A percentile compares a stretch with the other conserved stretches of the same genome.
Evolutionary conservation across 1,140 invertebrate species (phyloP).

Genomic region (Zaprionus ghesquierei): DNA sequence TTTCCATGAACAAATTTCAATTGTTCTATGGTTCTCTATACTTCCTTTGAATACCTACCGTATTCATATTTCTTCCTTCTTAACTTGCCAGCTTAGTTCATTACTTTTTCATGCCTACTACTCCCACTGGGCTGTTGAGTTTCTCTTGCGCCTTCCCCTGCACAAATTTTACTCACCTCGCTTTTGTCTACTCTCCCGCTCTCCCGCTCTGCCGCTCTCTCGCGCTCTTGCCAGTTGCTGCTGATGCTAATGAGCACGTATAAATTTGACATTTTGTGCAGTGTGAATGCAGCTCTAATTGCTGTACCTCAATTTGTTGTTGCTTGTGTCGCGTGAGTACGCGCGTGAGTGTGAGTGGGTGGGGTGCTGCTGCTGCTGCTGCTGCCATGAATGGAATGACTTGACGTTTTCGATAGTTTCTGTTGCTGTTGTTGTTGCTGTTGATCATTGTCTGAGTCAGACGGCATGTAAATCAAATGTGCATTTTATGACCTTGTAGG

Average conservation of each 20-base stretch:
- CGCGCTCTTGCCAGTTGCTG: not conserved
- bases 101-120: not conserved
- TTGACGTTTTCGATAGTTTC: not conserved
- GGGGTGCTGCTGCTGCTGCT: too few relatives aligned
- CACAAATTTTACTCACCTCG: not conserved
- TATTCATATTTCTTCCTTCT: too few relatives aligned
- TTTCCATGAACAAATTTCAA: too few relatives aligned
- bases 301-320: constrained; percentile 17
- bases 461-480: constrained; percentile 12
- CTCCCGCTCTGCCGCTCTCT: not conserved
- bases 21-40: too few relatives aligned
- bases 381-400: constrained; percentile 1
- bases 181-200: not conserved
- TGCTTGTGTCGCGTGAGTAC: not conserved
- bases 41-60: too few relatives aligned
- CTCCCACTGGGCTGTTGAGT: not conserved
- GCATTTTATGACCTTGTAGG: constrained; percentile 36
- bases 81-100: not conserved
- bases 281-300: constrained; percentile 60
- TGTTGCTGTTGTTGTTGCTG: not conserved
- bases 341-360: not conserved
- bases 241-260: not conserved
- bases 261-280: constrained; percentile 1
- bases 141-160: not conserved
- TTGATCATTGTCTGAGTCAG: constrained; percentile 14